A percentile compares a stretch with the other conserved stretches of the same genome.
phyloP scores from a whole-genome alignment of 2,797 vertebrate genomes.

The Argyrosomus regius region DNA sequence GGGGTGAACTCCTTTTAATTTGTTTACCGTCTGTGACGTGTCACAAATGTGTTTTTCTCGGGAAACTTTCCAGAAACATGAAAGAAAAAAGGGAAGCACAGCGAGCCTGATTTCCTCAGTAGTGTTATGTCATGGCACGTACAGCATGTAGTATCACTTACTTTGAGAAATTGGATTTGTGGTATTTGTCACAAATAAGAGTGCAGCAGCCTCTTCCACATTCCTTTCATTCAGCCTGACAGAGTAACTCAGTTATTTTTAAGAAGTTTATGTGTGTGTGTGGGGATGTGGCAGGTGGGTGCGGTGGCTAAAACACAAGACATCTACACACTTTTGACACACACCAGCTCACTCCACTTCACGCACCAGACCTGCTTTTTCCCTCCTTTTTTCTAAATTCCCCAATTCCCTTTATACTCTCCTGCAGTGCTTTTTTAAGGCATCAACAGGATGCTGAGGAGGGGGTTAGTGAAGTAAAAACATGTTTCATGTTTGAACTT shows the following conservation, averaged over 20 bases:
- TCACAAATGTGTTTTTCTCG: slow-evolving; percentile 1
- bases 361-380: slow-evolving; percentile 34
- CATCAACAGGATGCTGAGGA: slow-evolving; percentile 37
- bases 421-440: slow-evolving; percentile 18
- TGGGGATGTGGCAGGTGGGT: slow-evolving; percentile 71
- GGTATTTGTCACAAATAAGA: slow-evolving; percentile 7
- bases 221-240: slow-evolving; percentile 37
- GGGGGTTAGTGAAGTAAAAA: slow-evolving; percentile 33
- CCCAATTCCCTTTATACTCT: slow-evolving; percentile 42
- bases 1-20: not conserved
- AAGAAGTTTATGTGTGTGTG: slow-evolving; percentile 11
- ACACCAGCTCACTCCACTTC: slow-evolving; percentile 39
- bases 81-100: slow-evolving; percentile 22
- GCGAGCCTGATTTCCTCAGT: slow-evolving; percentile 14
- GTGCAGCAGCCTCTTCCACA: slow-evolving; percentile 14
- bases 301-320: slow-evolving; percentile 63
- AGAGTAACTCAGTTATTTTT: slow-evolving; percentile 14
- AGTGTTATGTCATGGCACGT: slow-evolving; percentile 39
- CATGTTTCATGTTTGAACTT: slow-evolving; percentile 31
- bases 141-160: not conserved
- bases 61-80: not conserved
- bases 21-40: not conserved
- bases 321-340: slow-evolving; percentile 43
- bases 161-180: too few relatives aligned
- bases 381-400: slow-evolving; percentile 42